Evolutionary conservation across 2,888 invertebrate genomes (phyloP).

Genomic region (Phyllotreta striolata): DNA sequence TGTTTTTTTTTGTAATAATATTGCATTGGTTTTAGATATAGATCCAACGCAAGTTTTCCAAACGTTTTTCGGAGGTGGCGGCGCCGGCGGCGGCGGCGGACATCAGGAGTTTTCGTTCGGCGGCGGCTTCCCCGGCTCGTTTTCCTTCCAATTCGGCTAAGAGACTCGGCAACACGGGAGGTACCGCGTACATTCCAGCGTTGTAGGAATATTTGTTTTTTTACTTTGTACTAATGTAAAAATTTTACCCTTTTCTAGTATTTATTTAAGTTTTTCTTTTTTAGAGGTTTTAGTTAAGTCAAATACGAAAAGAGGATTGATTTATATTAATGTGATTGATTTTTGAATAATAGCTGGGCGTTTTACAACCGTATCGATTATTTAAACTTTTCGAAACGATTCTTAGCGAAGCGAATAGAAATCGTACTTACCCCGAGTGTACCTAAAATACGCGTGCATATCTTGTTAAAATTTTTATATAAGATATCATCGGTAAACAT

Average conservation of each 20-base stretch:
- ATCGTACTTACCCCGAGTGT: too few relatives aligned
- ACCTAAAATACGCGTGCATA: too few relatives aligned
- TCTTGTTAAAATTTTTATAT: too few relatives aligned
- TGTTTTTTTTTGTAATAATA: not conserved
- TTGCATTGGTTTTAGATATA: constrained; percentile 66
- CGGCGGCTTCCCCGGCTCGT: constrained; percentile 69
- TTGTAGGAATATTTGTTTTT: constrained; percentile 25
- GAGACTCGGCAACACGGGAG: constrained; percentile 21
- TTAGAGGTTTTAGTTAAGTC: not conserved
- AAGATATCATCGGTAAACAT: too few relatives aligned
- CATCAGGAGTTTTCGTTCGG: constrained; percentile 67
- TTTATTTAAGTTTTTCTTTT: constrained; percentile 33
- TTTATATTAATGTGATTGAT: not conserved
- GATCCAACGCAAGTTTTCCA: constrained; percentile 88
- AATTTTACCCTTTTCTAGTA: constrained; percentile 31
- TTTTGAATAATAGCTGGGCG: not conserved
- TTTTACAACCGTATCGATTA: too few relatives aligned
- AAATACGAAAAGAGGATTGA: constrained; percentile 4
- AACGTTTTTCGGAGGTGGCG: constrained; percentile 76
- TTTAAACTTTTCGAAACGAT: too few relatives aligned
- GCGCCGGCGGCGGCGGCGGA: constrained; percentile 55
- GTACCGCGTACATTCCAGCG: constrained; percentile 41
- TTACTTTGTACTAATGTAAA: constrained; percentile 30
- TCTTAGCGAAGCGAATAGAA: too few relatives aligned
- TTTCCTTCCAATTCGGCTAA: constrained; percentile 77